Conservation (phyloP, 2,113 vertebrate species). For the Thalassoma bifasciatum region DNA sequence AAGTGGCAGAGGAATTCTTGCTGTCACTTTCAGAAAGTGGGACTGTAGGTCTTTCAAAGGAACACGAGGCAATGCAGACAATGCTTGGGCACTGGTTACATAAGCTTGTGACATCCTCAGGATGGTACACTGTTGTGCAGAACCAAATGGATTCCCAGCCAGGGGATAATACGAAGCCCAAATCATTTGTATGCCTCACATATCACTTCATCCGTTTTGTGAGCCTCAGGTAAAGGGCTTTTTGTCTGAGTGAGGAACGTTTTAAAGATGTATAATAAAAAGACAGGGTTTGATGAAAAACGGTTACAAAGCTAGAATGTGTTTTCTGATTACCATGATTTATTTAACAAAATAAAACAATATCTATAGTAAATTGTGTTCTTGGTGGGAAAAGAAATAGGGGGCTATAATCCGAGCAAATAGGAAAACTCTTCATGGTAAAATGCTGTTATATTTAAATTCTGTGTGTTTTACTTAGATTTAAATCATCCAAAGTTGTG, state of each 20-base stretch:
- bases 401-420: background rate
- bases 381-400: background rate
- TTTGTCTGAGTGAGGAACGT: conserved; percentile 2
- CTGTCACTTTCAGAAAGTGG: conserved; percentile 44
- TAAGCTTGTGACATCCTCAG: conserved; percentile 13
- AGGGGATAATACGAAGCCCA: conserved; percentile 24
- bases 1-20: conserved; percentile 36
- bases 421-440: conserved; percentile 3
- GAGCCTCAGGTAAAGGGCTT: conserved; percentile 22
- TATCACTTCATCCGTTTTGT: conserved; percentile 8
- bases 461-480: conserved; percentile 25
- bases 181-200: conserved; percentile 20
- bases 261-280: background rate
- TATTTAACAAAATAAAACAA: background rate
- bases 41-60: conserved; percentile 34
- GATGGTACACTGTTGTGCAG: background rate
- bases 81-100: conserved; percentile 19
- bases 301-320: background rate
- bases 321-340: background rate
- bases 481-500: conserved; percentile 43
- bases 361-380: background rate
- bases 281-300: background rate
- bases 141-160: background rate
- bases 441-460: conserved; percentile 9
- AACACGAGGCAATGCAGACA: conserved; percentile 17